Base-by-base conservation (phyloP, 2,113 vertebrate species). In the Oostethus manadensis region DNA sequence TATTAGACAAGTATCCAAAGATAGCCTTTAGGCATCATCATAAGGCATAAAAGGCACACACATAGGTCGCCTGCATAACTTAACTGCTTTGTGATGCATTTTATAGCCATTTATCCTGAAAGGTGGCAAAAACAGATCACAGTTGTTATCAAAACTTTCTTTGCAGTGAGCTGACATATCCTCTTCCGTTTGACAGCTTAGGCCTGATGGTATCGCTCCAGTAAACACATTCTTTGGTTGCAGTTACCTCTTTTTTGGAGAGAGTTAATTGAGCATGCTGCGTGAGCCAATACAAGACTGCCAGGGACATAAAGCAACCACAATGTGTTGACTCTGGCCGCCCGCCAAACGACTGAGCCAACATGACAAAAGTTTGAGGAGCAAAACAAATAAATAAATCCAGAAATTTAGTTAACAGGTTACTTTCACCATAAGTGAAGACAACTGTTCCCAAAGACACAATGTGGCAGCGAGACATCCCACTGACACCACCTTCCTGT, bases 281-380 rank as follows among this genome's bases (percentile, higher is more conserved):
- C 21, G 26, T 38, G 61, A 72, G 56, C 75, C 64, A 73, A 79
- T 76, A 66, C 77, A 73, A 64, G 47, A 56, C 66, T 76, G 71
- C 57, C 2, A 4, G 43, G 76, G 73, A 84, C 82, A 82, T 62
- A 13, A 73, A 78, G 64, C 69, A 84, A 79, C 81, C 68, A 66
- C 58, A 60, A 64, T 75, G 40, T 76, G 79, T 85, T 88, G 82
- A 76, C 63, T 8, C 56, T 86, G 84, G 84, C 60, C 10, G 4
- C 11, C 60, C 7, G 54, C 82, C 84, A 84, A 74, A 70, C 29
- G 62, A 81, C 74, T 80, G 74, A 81, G 74, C 63, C 51, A 82
- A 79, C 78, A 74, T 58, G 79, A 77, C 80, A 79, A 80, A n/a
- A 68, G 71, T 63, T 59, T 20, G 35, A 57, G 77, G 65, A 79